Conservation (phyloP, 1,140 invertebrate genomes). For the Dendroctonus ponderosae region DNA sequence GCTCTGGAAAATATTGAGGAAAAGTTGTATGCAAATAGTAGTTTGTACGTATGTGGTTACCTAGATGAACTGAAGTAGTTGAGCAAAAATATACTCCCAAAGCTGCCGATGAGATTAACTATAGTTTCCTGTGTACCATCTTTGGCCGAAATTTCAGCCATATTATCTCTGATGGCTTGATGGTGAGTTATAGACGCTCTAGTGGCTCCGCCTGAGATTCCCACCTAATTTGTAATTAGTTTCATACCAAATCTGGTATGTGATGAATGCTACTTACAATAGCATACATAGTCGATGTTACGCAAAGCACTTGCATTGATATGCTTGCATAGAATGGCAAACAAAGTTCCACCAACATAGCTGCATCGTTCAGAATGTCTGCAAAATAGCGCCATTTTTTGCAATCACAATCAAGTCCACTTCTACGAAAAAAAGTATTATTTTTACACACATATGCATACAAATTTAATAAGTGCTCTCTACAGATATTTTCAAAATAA, state of each 20-base stretch:
- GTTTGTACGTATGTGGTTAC: constrained; percentile 37
- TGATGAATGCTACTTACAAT: constrained; percentile 55
- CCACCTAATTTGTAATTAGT: constrained; percentile 49
- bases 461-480: too few species aligned
- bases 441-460: too few species aligned
- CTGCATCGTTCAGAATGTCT: constrained; percentile 88
- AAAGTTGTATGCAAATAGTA: constrained; percentile 20
- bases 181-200: constrained; percentile 90
- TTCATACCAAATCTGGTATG: background rate
- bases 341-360: constrained; percentile 78
- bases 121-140: constrained; percentile 95
- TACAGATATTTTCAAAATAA: background rate
- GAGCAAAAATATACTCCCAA: constrained; percentile 74
- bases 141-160: constrained; percentile 93
- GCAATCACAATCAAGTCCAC: constrained; percentile 76
- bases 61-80: constrained; percentile 61
- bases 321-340: constrained; percentile 63
- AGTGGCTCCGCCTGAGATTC: constrained; percentile 90
- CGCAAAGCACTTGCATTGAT: constrained; percentile 64
- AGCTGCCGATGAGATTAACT: constrained; percentile 84
- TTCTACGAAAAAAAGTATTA: constrained; percentile 54
- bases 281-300: constrained; percentile 68
- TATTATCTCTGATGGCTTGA: constrained; percentile 83
- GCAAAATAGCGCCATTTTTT: constrained; percentile 96
- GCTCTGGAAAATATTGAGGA: constrained; percentile 53